Evolutionary conservation across 2,113 vertebrate species (phyloP), one percentile per base, ranked within the genome.

Genomic region (Daphoenositta chrysoptera): DNA sequence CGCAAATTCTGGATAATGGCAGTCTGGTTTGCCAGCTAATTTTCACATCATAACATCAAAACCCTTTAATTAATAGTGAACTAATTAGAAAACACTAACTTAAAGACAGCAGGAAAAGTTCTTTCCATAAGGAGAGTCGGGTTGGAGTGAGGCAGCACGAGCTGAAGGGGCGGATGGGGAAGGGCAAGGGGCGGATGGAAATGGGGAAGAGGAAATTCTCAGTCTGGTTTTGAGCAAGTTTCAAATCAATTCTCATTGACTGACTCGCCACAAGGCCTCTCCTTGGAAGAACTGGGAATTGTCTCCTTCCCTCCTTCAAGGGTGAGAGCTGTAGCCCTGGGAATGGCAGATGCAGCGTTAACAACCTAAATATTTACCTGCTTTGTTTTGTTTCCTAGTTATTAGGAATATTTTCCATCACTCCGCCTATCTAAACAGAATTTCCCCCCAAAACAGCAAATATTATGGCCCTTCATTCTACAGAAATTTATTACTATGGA

Each of bases 401-500:
- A 53, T 77, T 72, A 64, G 61, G 77, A 94, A 76, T 76, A 87
- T 82, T 96, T 96, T 93, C 95, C 93, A 83, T n/a, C 64, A 56
- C 82, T 68, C 86, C 1, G 0, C 66, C 64, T 54, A 78, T 66
- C 27, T 13, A 35, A 65, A 70, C 54, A 51, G 72, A 83, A 26
- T 82, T 90, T 64, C 13, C 61, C 70, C 70, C 61, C 50, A 93
- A 94, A 93, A 33, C 2, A 6, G 82, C 75, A 83, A 95, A 89
- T 79, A 81, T 83, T 60, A 60, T 13, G 20, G 86, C 63, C 81
- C 75, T 94, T 77, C 63, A 19, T 90, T 64, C 84, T 95, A 47
- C 95, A 89, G 45, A 53, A 96, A 96, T 97, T 97, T 96, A 97
- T 88, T 80, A 8, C 24, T 80, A 35, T 15, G 1, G 89, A 95